phyloP scores from a whole-genome alignment of 1,140 invertebrate species.

The Rhopalosiphum maidis region DNA sequence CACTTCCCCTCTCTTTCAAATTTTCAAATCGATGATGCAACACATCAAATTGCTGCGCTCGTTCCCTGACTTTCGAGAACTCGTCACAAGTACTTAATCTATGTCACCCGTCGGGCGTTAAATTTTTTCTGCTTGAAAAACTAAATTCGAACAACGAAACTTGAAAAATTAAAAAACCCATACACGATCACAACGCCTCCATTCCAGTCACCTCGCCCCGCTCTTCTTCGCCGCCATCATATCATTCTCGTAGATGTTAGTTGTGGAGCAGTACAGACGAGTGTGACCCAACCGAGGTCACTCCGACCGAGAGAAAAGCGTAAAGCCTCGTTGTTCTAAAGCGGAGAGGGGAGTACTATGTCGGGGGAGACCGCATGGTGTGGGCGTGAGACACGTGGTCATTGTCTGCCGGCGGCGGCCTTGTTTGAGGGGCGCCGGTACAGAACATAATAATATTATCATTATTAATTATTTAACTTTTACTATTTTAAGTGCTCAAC shows the following conservation, averaged over 20 bases:
- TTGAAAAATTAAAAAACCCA: background rate
- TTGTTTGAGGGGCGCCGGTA: background rate
- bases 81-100: constrained; percentile 1
- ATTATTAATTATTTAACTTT: background rate
- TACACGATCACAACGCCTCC: background rate
- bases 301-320: background rate
- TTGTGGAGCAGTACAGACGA: background rate
- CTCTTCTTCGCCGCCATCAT: too few relatives aligned
- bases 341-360: too few relatives aligned
- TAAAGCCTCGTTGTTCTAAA: background rate
- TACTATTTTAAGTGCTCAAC: background rate
- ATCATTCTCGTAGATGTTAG: background rate
- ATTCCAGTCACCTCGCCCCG: too few relatives aligned
- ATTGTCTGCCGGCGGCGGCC: background rate
- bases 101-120: background rate
- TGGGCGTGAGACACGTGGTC: constrained; percentile 47
- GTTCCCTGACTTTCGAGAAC: constrained; percentile 17
- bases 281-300: background rate
- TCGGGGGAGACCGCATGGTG: background rate
- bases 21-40: constrained; percentile 18
- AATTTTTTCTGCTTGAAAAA: background rate
- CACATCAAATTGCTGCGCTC: background rate
- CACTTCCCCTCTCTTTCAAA: background rate
- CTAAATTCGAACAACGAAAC: background rate
- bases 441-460: background rate